Conservation (phyloP, 2,797 vertebrate genomes). For the Adrianichthys oophorus region DNA sequence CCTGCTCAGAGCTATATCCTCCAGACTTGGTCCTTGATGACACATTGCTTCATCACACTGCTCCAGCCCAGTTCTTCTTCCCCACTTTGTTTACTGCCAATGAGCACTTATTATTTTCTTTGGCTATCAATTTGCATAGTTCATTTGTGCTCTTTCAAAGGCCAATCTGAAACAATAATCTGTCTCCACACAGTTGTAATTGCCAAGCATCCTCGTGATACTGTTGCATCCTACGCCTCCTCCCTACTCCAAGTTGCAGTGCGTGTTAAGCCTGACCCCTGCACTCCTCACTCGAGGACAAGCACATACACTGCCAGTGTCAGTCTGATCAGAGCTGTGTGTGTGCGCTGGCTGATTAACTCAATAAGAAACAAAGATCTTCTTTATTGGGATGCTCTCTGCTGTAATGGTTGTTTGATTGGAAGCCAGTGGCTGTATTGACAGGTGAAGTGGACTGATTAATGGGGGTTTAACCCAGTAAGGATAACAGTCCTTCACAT, state of each 20-base stretch:
- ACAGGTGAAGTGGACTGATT: constrained; percentile 81
- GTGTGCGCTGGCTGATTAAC: constrained; percentile 64
- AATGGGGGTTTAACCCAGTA: constrained; percentile 81
- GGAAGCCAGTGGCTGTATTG: constrained; percentile 76
- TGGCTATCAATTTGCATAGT: constrained; percentile 50
- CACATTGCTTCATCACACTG: constrained; percentile 52
- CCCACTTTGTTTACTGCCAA: constrained; percentile 14
- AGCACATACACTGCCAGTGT: constrained; percentile 43
- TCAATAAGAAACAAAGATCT: constrained; percentile 72
- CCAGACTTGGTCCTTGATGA: constrained; percentile 35
- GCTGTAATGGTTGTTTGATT: constrained; percentile 79
- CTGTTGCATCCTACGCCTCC: constrained; percentile 59
- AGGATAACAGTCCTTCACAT: constrained; percentile 78
- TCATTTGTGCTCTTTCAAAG: constrained; percentile 45
- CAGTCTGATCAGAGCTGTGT: constrained; percentile 35
- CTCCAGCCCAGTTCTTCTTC: constrained; percentile 13
- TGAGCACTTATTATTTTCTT: constrained; percentile 42
- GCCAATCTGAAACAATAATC: constrained; percentile 48
- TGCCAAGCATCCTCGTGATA: constrained; percentile 50
- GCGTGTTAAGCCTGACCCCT: constrained; percentile 52
- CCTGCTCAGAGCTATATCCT: constrained; percentile 58
- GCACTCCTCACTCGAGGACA: constrained; percentile 47
- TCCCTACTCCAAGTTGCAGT: constrained; percentile 50
- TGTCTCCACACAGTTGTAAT: constrained; percentile 50
- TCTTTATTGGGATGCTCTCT: constrained; percentile 69